phyloP scores from a whole-genome alignment of 2,888 invertebrate species.

The Sisyra nigra region DNA sequence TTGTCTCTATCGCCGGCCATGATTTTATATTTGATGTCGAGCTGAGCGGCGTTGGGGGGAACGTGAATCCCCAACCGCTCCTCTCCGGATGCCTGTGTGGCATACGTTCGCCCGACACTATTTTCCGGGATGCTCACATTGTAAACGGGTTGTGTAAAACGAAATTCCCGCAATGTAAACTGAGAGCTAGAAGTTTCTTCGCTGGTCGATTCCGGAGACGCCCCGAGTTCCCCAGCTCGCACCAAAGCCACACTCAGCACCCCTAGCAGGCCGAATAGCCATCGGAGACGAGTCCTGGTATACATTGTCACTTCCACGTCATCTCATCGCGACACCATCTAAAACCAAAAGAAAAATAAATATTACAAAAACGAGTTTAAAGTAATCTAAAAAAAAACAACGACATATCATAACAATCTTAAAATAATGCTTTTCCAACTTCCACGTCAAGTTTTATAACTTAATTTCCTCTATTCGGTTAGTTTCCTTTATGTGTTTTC shows the following conservation, averaged over 20 bases:
- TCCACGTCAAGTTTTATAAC: too few relatives aligned
- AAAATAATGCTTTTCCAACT: too few relatives aligned
- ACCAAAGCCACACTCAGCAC: conserved; percentile 8
- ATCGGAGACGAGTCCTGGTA: conserved; percentile 3
- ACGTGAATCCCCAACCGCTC: conserved; percentile 66
- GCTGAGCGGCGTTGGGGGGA: conserved; percentile 21
- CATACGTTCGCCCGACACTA: conserved; percentile 78
- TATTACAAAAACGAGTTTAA: not conserved
- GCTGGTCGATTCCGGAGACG: conserved; percentile 7
- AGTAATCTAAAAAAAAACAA: too few relatives aligned
- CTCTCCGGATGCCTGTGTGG: conserved; percentile 49
- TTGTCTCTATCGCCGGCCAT: conserved; percentile 74
- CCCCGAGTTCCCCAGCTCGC: not conserved
- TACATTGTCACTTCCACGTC: conserved; percentile 2
- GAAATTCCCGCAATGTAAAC: conserved; percentile 28
- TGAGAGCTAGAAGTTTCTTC: conserved; percentile 9
- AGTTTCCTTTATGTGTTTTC: too few relatives aligned
- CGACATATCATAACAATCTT: too few relatives aligned
- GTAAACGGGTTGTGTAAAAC: conserved; percentile 59
- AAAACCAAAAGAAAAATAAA: not conserved
- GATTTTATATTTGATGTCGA: conserved; percentile 70
- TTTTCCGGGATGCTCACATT: conserved; percentile 88
- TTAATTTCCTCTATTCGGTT: too few relatives aligned
- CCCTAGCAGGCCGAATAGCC: conserved; percentile 2
- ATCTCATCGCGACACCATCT: conserved; percentile 3